phyloP scores from a whole-genome alignment of 2,797 vertebrate species.

The Anisognathus igniventris region DNA sequence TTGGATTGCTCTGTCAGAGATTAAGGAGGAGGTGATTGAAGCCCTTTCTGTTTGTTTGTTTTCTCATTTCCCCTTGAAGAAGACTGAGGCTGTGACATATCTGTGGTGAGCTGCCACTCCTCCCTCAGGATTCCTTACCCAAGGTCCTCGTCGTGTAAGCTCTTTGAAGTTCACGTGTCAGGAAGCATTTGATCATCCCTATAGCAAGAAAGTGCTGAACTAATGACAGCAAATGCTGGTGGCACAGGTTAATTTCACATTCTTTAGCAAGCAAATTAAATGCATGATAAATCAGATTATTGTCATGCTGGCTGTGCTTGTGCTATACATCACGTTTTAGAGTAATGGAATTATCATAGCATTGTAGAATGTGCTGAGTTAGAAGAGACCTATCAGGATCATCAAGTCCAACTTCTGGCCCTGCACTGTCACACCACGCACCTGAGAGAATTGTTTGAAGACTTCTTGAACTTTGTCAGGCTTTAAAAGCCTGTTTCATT shows the following conservation, averaged over 20 bases:
- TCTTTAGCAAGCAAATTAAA: not conserved
- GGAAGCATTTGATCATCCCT: not conserved
- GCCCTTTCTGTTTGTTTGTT: not conserved
- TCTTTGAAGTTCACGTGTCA: not conserved
- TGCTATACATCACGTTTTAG: not conserved
- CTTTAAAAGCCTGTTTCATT: not conserved
- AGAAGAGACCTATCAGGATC: not conserved
- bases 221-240: not conserved
- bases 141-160: not conserved
- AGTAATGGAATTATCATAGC: not conserved
- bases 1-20: not conserved
- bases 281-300: not conserved
- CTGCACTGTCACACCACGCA: fast-evolving
- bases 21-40: not conserved
- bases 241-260: not conserved
- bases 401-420: not conserved
- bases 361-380: not conserved
- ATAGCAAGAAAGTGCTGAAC: not conserved
- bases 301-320: not conserved
- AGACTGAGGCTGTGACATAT: not conserved
- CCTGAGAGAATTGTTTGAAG: not conserved
- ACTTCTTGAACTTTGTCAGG: not conserved
- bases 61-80: not conserved
- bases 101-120: not conserved
- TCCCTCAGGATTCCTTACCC: not conserved